phyloP scores from a whole-genome alignment of 2,113 vertebrate genomes.

The Hippoglossus stenolepis region DNA sequence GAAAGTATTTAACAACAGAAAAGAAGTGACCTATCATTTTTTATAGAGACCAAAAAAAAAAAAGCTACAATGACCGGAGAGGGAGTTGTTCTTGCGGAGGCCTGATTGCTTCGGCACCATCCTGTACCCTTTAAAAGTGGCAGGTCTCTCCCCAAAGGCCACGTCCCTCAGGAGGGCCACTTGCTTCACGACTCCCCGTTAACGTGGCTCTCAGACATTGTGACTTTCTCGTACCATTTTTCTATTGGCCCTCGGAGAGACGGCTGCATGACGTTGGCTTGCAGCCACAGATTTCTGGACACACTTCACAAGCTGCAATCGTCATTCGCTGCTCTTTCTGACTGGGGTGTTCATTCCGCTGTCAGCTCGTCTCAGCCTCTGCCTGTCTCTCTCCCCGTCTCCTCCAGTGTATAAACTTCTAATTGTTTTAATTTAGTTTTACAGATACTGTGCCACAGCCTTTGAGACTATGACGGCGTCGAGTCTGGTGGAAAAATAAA shows the following conservation, averaged over 20 bases:
- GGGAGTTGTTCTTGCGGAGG: slow-evolving; percentile 2
- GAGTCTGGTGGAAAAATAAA: neutral
- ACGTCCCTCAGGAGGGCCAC: slow-evolving; percentile 37
- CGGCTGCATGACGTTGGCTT: slow-evolving; percentile 21
- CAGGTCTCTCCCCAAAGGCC: slow-evolving; percentile 47
- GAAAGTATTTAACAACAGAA: slow-evolving; percentile 16
- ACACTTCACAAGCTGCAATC: slow-evolving; percentile 24
- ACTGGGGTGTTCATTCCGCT: slow-evolving; percentile 5
- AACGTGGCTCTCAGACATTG: slow-evolving; percentile 48
- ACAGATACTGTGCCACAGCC: neutral
- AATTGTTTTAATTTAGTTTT: slow-evolving; percentile 3
- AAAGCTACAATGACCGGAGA: slow-evolving; percentile 36
- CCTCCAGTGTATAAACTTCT: slow-evolving; percentile 3
- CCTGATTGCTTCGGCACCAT: slow-evolving; percentile 21
- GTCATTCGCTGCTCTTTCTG: slow-evolving; percentile 13
- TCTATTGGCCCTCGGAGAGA: slow-evolving; percentile 39
- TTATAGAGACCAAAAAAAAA: neutral
- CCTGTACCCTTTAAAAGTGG: slow-evolving; percentile 54
- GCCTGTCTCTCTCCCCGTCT: neutral
- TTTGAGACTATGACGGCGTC: slow-evolving; percentile 3
- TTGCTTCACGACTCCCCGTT: slow-evolving; percentile 65
- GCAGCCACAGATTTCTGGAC: slow-evolving; percentile 49
- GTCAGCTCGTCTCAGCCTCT: neutral
- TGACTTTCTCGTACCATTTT: slow-evolving; percentile 56
- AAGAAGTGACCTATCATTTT: slow-evolving; percentile 25